Evolutionary conservation across 2,888 invertebrate species (phyloP), one percentile per base, ranked within the genome.

Genomic region (Cataglyphis livida): DNA sequence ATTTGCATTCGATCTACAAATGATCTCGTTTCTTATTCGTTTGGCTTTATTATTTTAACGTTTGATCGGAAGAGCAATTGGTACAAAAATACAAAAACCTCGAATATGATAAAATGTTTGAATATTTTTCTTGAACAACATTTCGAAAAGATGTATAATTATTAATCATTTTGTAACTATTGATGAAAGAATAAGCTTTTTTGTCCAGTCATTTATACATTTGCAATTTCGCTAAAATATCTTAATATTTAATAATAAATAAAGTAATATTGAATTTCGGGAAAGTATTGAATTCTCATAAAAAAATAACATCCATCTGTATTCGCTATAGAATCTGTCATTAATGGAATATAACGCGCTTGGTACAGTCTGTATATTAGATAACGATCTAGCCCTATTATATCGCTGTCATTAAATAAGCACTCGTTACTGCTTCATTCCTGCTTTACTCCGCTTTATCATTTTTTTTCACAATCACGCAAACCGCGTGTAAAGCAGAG

Each of bases 401-500:
- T 35, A 57, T 64, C 41, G 41, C 57, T 41, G 38, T 59, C 65
- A 54, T 76, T 76, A 76, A 76, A 76, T 65, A 65, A 76, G 65
- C 65, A 65, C 28, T 65, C 41, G 76, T 76, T 75, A 75, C 64
- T 64, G 75, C 41, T 78, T 78, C 66, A 78, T 28, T 68, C 41
- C 59, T 12, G 51, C 51, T 51, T 51, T 51, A 51, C 48, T 25
- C 28, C 32, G 57, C 73, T 62, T 81, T 48, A 61, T 18, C 51
- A 73, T 75, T 75, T 51, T 78, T 76, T 74, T 62, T 64, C n/a
- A 28, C 44, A 32, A 62, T 41, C 73, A 61, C 81, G 62, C 61
- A 28, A 73, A 51, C 28, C 38, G 48, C 62, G 28, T 81, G 44
- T 68, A 75, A 65, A 76, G 25, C 61, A 44, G 35, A 41, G 35